A percentile compares a stretch with the other conserved stretches of the same genome.
Evolutionary conservation across 1,140 invertebrate genomes (phyloP).

Genomic region (Euborellia annulipes): DNA sequence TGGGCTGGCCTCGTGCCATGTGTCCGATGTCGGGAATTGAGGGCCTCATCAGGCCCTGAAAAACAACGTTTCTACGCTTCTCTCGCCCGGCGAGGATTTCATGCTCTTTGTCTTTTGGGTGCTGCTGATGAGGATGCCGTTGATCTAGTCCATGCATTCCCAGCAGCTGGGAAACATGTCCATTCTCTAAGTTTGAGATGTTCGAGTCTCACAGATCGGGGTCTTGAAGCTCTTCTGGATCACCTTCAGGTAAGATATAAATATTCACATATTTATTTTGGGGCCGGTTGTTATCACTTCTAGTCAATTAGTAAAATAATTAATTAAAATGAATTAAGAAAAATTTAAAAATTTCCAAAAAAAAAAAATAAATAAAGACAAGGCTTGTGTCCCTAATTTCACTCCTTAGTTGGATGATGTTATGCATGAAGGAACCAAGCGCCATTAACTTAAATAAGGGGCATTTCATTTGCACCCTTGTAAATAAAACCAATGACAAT

Average conservation of each 20-base stretch:
- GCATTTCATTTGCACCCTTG: no score
- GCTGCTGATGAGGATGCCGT: constrained; percentile 77
- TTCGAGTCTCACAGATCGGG: constrained; percentile 74
- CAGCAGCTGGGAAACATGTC: constrained; percentile 63
- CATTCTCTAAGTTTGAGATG: constrained; percentile 67
- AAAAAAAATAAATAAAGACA: no score
- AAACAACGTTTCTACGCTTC: constrained; percentile 62
- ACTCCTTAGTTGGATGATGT: no score
- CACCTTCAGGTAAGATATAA: constrained; percentile 60
- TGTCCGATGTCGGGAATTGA: constrained; percentile 64
- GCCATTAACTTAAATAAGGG: no score
- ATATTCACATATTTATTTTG: no score
- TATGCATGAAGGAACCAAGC: no score
- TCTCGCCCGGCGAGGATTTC: constrained; percentile 68
- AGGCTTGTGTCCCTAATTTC: no score
- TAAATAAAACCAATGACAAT: no score
- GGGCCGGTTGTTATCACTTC: no score
- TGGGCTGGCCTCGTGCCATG: constrained; percentile 72
- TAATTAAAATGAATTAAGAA: no score
- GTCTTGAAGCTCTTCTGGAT: constrained; percentile 69
- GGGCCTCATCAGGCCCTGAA: constrained; percentile 43
- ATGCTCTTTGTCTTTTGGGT: constrained; percentile 63
- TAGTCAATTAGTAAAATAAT: no score
- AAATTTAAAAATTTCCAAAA: no score
- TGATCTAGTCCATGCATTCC: constrained; percentile 71